Evolutionary conservation across 2,113 vertebrate species (phyloP), one percentile per base, ranked within the genome.

Genomic region (Rhipidura dahli): DNA sequence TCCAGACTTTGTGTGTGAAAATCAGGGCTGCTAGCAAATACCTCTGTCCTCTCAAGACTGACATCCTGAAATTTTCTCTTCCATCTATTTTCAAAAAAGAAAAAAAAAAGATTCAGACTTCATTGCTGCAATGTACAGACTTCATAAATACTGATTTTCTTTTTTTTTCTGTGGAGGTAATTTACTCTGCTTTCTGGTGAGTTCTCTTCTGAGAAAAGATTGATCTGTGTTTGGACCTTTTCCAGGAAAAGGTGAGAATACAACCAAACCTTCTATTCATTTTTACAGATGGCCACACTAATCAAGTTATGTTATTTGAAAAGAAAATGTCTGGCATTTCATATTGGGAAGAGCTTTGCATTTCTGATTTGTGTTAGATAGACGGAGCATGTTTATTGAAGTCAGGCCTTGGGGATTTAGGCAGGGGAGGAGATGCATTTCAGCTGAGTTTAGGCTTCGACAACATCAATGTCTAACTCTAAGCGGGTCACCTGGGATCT

Each of bases 161-260:
- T 86, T 23, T 28, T 30, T 50, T 71, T 82, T 80, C 9, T 60
- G 1, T 71, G 61, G 31, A 85, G 16, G 53, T 64, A 42, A 90
- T 88, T 85, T 88, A 64, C 49, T 85, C 21, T 82, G 37, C 35
- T 87, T 92, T 90, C 60, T 60, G 15, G 37, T 44, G 53, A 94
- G 23, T n/a, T 80, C 42, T 90, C 13, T 78, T 89, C 37, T 61
- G 57, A 83, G 37, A 85, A 69, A 83, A 93, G 44, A 90, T 51
- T 83, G 86, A 93, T 81, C 56, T 57, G 18, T 39, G 9, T 69
- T 83, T 90, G 71, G 76, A 70, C 23, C 6, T 22, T 51, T 82
- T 82, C 87, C 57, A 93, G 81, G 63, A 87, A 81, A 78, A 92
- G 44, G 66, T 86, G 79, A 94, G 89, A 94, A 76, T 71, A 33